Conservation (phyloP, 2,113 vertebrate species). For the Leucopsar rothschildi region DNA sequence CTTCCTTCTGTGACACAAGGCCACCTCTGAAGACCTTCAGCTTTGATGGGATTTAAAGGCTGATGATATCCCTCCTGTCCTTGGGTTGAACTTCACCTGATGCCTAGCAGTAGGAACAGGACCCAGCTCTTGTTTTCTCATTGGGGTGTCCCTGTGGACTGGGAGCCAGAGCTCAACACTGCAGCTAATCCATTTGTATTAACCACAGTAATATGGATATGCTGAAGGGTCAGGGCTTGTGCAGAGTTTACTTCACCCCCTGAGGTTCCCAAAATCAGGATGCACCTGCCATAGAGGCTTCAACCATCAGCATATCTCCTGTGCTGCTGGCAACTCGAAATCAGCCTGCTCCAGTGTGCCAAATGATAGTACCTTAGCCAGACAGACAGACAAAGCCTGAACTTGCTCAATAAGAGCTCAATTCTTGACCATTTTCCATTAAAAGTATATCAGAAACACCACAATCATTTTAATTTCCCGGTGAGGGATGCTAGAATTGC, state of each 20-base stretch:
- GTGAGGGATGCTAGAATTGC: neutral
- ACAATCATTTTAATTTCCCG: neutral
- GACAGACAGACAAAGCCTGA: neutral
- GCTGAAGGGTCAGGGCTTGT: neutral
- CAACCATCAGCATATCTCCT: neutral
- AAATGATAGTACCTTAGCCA: neutral
- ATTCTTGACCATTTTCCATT: neutral
- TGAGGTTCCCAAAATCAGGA: neutral
- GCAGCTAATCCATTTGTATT: neutral
- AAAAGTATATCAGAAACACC: neutral
- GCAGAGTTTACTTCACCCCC: accelerated
- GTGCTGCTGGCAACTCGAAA: neutral
- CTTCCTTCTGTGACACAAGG: neutral
- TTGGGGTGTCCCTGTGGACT: too few species aligned
- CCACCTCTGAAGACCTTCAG: neutral
- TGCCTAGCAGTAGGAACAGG: neutral
- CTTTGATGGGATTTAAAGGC: neutral
- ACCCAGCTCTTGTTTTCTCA: neutral
- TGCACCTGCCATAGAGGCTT: neutral
- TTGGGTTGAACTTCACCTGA: neutral
- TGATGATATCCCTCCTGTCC: neutral
- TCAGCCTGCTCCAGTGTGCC: neutral
- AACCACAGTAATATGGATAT: neutral
- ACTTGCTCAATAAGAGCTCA: neutral
- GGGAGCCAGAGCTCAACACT: neutral